Evolutionary conservation across 1,140 invertebrate species (phyloP).

Genomic region (Steinernema feltiae): DNA sequence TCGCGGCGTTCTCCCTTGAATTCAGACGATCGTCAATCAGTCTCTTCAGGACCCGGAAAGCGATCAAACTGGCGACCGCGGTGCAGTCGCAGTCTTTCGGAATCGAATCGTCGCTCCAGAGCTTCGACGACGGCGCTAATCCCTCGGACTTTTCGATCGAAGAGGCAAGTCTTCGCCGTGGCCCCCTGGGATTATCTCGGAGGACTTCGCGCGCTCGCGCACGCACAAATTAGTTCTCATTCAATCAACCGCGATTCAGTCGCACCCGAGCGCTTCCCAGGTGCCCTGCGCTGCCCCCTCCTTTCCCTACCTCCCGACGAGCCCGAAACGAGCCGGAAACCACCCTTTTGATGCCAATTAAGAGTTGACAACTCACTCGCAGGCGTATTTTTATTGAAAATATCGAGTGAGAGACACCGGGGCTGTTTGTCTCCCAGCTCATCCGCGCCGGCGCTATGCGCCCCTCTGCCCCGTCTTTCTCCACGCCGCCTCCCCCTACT

Average conservation of each 20-base stretch:
- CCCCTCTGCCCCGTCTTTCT: neutral
- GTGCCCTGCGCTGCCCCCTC: too few relatives aligned
- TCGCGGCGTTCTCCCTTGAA: neutral
- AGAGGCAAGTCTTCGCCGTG: neutral
- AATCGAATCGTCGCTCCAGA: neutral
- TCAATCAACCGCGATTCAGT: neutral
- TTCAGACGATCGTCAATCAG: too few relatives aligned
- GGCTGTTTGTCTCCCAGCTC: neutral
- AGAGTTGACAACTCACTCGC: too few relatives aligned
- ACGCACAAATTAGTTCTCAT: neutral
- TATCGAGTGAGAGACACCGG: too few relatives aligned
- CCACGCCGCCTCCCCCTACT: neutral
- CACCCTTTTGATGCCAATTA: too few relatives aligned
- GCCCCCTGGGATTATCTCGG: neutral
- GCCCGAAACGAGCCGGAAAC: too few relatives aligned
- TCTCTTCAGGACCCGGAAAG: too few relatives aligned
- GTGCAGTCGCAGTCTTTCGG: neutral
- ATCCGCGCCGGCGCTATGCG: neutral
- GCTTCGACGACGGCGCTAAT: slow-evolving; percentile 10
- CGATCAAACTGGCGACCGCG: neutral
- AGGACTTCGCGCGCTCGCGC: neutral
- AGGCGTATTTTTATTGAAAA: too few relatives aligned
- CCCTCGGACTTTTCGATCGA: neutral
- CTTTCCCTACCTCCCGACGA: too few relatives aligned
- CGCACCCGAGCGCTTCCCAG: neutral